These are phyloP conservation scores for Odobenus rosmarus DNA, from an alignment of 2,113 vertebrate species.

Conservation along the genomic window DNA sequence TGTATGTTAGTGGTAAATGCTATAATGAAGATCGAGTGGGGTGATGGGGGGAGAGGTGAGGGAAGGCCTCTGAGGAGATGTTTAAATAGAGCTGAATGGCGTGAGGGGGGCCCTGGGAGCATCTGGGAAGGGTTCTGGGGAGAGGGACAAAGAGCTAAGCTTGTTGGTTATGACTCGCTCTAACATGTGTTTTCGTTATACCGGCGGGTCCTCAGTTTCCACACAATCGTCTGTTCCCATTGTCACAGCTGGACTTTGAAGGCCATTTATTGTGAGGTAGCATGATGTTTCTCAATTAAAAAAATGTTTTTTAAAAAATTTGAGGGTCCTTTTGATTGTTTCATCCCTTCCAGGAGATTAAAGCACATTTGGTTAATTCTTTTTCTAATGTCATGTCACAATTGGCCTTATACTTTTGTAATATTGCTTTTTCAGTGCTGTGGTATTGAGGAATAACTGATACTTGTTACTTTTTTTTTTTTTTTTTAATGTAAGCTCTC, in stretches of 20 bases:
- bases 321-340: background rate
- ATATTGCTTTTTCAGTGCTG: background rate
- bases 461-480: background rate
- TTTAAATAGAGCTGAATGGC: background rate
- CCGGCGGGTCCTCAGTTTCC: too few species aligned
- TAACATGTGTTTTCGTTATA: background rate
- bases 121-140: background rate
- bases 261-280: background rate
- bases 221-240: fast-evolving
- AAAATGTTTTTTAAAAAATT: background rate
- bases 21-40: background rate
- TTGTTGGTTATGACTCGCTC: too few species aligned
- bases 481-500: background rate
- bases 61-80: background rate
- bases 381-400: background rate
- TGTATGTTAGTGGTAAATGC: background rate
- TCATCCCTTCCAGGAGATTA: background rate
- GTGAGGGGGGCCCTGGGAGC: background rate
- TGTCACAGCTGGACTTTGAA: background rate
- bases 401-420: background rate
- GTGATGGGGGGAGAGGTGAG: too few species aligned
- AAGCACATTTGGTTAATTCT: background rate
- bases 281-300: background rate
- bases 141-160: background rate
- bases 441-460: background rate